phyloP scores from a whole-genome alignment of 1,140 invertebrate genomes.

The Leptinotarsa texana region DNA sequence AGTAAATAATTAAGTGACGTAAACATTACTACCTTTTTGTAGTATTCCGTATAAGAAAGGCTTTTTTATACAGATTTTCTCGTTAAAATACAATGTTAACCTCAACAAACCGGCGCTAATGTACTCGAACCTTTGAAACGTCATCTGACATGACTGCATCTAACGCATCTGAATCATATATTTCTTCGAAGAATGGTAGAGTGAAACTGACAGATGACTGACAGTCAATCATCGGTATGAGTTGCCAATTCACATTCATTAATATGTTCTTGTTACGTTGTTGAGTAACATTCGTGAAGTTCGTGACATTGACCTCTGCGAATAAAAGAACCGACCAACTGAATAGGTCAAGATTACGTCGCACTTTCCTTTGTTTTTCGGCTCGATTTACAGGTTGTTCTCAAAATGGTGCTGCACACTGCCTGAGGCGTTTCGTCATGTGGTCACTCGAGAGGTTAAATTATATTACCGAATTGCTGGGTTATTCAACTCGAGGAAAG shows the following conservation, averaged over 20 bases:
- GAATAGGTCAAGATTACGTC: constrained; percentile 5
- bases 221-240: background rate
- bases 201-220: background rate
- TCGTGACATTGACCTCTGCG: background rate
- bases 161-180: background rate
- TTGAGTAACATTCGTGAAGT: background rate
- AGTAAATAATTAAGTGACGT: background rate
- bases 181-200: background rate
- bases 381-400: background rate
- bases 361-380: constrained; percentile 8
- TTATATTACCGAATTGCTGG: background rate
- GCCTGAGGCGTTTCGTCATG: background rate
- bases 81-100: background rate
- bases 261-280: background rate
- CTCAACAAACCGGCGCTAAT: background rate
- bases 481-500: no score
- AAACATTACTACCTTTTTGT: no score
- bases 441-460: background rate
- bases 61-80: background rate
- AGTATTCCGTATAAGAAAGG: no score
- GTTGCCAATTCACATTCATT: constrained; percentile 3
- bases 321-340: background rate
- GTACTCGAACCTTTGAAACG: background rate
- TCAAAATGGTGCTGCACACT: background rate
- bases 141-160: background rate